Conservation (phyloP, 1,140 invertebrate species). For the Drosophila kepulauana region DNA sequence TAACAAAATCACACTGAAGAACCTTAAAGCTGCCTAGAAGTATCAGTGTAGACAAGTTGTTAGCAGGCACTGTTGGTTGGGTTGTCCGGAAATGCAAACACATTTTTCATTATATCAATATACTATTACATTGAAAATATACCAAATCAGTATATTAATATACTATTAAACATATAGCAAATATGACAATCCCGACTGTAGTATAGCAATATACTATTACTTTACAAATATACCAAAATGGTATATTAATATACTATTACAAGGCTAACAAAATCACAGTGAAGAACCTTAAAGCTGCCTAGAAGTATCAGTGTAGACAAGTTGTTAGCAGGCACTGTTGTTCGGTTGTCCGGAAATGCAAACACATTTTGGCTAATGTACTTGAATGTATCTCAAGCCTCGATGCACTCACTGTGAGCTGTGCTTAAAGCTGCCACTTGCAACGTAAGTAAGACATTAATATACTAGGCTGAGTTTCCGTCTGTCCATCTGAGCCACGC, state of each 20-base stretch:
- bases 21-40: not conserved
- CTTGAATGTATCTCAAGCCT: slow-evolving; percentile 28
- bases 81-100: slow-evolving; percentile 42
- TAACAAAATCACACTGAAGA: not conserved
- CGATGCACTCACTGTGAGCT: slow-evolving; percentile 26
- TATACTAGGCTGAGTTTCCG: slow-evolving; percentile 62
- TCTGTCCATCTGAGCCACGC: not conserved
- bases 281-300: not conserved
- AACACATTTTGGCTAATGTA: slow-evolving; percentile 37
- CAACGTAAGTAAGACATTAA: slow-evolving; percentile 74
- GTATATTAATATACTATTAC: no score
- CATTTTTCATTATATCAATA: not conserved
- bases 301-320: no score
- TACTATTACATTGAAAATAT: no score
- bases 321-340: slow-evolving; percentile 16
- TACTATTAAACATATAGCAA: no score
- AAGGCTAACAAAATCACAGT: not conserved
- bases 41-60: not conserved
- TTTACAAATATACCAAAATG: no score
- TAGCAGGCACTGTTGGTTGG: not conserved
- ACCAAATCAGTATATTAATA: no score
- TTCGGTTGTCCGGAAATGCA: slow-evolving; percentile 34
- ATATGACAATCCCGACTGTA: no score
- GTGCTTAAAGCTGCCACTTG: slow-evolving; percentile 32
- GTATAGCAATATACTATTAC: no score